phyloP scores from a whole-genome alignment of 1,140 invertebrate genomes.

The Acromyrmex heyeri region DNA sequence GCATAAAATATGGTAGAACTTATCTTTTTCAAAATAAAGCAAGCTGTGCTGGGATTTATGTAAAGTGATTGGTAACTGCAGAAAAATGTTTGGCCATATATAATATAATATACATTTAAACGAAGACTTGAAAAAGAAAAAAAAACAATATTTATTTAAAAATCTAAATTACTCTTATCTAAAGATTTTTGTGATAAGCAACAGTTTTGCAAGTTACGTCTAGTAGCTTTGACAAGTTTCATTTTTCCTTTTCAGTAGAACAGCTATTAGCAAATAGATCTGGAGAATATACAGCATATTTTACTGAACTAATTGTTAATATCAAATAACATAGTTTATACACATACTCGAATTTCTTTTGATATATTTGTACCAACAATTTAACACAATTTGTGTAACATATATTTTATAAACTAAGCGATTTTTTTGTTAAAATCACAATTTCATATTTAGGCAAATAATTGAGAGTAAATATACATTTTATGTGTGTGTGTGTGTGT shows the following conservation, averaged over 20 bases:
- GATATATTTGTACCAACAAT: conserved; percentile 80
- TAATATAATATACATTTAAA: conserved; percentile 52
- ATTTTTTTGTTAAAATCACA: conserved; percentile 14
- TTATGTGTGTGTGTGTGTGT: not conserved
- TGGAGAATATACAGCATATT: conserved; percentile 17
- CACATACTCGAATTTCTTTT: conserved; percentile 72
- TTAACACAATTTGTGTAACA: conserved; percentile 76
- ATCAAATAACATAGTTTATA: conserved; percentile 43
- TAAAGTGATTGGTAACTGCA: conserved; percentile 58
- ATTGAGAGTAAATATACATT: conserved; percentile 24
- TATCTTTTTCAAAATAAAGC: conserved; percentile 52
- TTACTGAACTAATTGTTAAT: conserved; percentile 31
- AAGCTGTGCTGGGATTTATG: conserved; percentile 60
- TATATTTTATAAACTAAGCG: conserved; percentile 55
- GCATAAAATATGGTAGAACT: conserved; percentile 37
- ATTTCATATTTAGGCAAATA: not conserved
- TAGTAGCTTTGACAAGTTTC: conserved; percentile 19
- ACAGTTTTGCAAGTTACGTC: conserved; percentile 29
- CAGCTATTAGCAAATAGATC: conserved; percentile 11
- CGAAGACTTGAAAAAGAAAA: conserved; percentile 42
- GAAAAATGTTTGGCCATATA: conserved; percentile 53
- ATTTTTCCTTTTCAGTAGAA: conserved; percentile 9
- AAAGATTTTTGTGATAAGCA: conserved; percentile 34
- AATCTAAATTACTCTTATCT: conserved; percentile 59
- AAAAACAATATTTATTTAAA: conserved; percentile 55